phyloP scores from a whole-genome alignment of 2,888 invertebrate genomes.

The Dryocosmus kuriphilus region DNA sequence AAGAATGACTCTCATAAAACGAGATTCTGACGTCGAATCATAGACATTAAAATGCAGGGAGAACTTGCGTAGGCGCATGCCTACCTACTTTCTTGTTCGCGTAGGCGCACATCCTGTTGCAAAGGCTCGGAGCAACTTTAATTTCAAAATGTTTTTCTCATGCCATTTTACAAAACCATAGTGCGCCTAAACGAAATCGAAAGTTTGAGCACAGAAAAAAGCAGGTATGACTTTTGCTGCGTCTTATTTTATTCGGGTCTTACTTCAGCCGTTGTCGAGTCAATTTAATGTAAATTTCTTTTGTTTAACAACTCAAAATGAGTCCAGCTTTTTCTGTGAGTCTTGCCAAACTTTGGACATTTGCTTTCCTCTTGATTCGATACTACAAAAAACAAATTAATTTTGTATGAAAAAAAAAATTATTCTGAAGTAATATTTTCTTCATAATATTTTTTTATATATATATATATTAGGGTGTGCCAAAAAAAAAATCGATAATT shows the following conservation, averaged over 20 bases:
- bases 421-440: too few species aligned
- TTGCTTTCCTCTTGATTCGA: background rate
- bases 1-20: background rate
- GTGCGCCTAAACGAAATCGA: background rate
- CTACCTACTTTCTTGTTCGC: slow-evolving; percentile 3
- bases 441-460: too few species aligned
- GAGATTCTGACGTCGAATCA: background rate
- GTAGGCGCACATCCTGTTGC: background rate
- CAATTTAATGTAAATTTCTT: too few species aligned
- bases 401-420: too few species aligned
- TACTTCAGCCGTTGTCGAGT: too few species aligned
- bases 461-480: too few species aligned
- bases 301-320: too few species aligned
- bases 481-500: too few species aligned
- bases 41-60: slow-evolving; percentile 11
- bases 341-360: background rate
- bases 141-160: background rate
- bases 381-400: too few species aligned
- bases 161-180: background rate
- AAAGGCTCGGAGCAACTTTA: background rate
- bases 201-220: background rate
- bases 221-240: too few species aligned
- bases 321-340: too few species aligned
- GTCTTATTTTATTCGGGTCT: too few species aligned
- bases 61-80: background rate